phyloP scores from a whole-genome alignment of 2,888 invertebrate genomes.

The Mythimna albipuncta region DNA sequence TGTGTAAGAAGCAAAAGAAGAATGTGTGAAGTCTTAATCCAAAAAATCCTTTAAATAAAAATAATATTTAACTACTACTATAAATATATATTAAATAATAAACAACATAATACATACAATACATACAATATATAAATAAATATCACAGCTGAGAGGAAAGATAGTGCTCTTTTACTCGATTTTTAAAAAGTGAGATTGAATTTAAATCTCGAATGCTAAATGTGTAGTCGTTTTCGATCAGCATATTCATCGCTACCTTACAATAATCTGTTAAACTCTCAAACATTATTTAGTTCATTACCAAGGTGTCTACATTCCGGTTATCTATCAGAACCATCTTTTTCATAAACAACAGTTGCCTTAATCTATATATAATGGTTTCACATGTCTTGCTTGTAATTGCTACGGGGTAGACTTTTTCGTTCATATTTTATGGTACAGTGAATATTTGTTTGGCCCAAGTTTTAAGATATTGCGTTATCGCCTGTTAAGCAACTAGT shows the following conservation, averaged over 20 bases:
- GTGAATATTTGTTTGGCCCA: conserved; percentile 70
- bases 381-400: conserved; percentile 88
- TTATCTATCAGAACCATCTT: conserved; percentile 83
- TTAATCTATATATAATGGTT: conserved; percentile 90
- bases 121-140: too few relatives aligned
- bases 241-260: conserved; percentile 39
- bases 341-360: conserved; percentile 77
- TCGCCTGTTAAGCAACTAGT: too few relatives aligned
- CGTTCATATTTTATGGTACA: conserved; percentile 87
- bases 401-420: conserved; percentile 83
- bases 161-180: too few relatives aligned
- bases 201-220: too few relatives aligned
- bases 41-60: too few relatives aligned
- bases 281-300: conserved; percentile 46
- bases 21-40: too few relatives aligned
- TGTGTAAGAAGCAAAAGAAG: too few relatives aligned
- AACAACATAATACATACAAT: too few relatives aligned
- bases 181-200: too few relatives aligned
- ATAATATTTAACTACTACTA: too few relatives aligned
- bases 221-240: conserved; percentile 34
- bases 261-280: conserved; percentile 35
- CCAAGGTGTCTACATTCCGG: conserved; percentile 49
- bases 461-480: conserved; percentile 58
- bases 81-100: too few relatives aligned
- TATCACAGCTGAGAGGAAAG: too few relatives aligned